phyloP scores from a whole-genome alignment of 92 coral and sea anemone genomes.

The Nematostella vectensis region DNA sequence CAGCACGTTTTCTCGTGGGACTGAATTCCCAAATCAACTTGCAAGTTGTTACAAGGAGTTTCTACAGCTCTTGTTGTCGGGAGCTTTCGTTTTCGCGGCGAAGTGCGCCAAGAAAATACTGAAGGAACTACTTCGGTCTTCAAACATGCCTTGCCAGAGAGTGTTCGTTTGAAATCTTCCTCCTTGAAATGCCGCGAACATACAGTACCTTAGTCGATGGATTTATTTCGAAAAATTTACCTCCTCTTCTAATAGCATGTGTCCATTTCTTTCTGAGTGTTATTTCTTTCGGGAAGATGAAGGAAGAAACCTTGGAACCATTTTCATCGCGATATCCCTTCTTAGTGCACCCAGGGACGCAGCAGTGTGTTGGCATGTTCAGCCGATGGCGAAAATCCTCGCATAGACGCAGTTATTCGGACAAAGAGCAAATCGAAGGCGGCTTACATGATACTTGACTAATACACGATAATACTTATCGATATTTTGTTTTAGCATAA shows the following conservation, averaged over 20 bases:
- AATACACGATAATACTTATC: too few species aligned
- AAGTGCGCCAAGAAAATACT: slow-evolving; percentile 25
- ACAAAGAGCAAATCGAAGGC: too few species aligned
- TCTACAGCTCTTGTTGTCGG: slow-evolving; percentile 7
- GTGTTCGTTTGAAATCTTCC: slow-evolving; percentile 11
- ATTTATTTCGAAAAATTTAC: slow-evolving; percentile 8
- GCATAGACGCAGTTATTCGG: too few species aligned
- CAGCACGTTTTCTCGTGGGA: too few species aligned
- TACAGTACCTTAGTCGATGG: slow-evolving; percentile 11
- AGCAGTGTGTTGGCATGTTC: slow-evolving; percentile 3
- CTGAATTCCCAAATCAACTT: too few species aligned
- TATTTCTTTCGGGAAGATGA: slow-evolving; percentile 1
- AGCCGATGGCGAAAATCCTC: too few species aligned
- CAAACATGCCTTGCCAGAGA: slow-evolving; percentile 5
- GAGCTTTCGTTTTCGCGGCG: slow-evolving; percentile 21
- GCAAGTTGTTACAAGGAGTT: background rate
- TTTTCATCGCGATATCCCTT: slow-evolving; percentile 6
- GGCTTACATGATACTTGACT: too few species aligned
- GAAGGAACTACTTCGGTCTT: slow-evolving; percentile 25
- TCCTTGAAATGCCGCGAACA: slow-evolving; percentile 28
- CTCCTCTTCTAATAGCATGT: slow-evolving; percentile 13
- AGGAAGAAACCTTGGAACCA: background rate
- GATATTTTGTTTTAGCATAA: too few species aligned
- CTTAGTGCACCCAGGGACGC: slow-evolving; percentile 12
- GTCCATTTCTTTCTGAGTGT: slow-evolving; percentile 1